These are phyloP conservation scores for Busseola fusca DNA, from an alignment of 2,888 invertebrate genomes.

Conservation along the genomic window DNA sequence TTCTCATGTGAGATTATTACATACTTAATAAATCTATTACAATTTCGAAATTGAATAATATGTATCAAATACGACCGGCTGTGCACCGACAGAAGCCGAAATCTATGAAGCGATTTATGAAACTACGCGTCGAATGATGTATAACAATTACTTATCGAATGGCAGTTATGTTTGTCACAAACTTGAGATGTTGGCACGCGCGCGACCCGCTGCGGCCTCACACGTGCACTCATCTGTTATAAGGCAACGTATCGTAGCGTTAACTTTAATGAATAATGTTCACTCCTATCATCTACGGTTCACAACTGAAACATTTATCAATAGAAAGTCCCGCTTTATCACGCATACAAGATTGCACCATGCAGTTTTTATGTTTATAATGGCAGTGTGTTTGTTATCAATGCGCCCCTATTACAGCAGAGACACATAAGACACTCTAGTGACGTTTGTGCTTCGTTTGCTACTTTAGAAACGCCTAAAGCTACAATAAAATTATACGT, in stretches of 20 bases:
- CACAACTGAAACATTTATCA: conserved; percentile 59
- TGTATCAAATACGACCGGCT: conserved; percentile 87
- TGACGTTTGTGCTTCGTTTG: conserved; percentile 83
- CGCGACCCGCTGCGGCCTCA: conserved; percentile 37
- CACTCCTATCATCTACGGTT: conserved; percentile 67
- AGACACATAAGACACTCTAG: conserved; percentile 82
- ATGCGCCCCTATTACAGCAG: conserved; percentile 71
- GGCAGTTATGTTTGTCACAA: conserved; percentile 87
- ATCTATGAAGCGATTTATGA: conserved; percentile 83
- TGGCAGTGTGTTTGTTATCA: conserved; percentile 86
- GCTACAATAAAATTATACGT: conserved; percentile 78
- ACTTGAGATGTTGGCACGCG: conserved; percentile 69
- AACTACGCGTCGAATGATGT: conserved; percentile 82
- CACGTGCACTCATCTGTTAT: conserved; percentile 70
- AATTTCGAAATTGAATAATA: conserved; percentile 88
- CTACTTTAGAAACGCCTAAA: conserved; percentile 79
- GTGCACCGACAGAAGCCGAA: conserved; percentile 85
- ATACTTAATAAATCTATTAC: conserved; percentile 87
- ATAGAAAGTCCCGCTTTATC: conserved; percentile 71
- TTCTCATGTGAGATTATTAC: conserved; percentile 86
- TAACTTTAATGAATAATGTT: conserved; percentile 70
- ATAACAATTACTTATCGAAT: conserved; percentile 86
- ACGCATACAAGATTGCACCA: conserved; percentile 78
- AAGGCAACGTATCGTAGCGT: conserved; percentile 84
- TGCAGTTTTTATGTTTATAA: conserved; percentile 75